These are phyloP conservation scores for Anorthoa munda DNA, from an alignment of 2,888 invertebrate genomes.

Conservation along the genomic window DNA sequence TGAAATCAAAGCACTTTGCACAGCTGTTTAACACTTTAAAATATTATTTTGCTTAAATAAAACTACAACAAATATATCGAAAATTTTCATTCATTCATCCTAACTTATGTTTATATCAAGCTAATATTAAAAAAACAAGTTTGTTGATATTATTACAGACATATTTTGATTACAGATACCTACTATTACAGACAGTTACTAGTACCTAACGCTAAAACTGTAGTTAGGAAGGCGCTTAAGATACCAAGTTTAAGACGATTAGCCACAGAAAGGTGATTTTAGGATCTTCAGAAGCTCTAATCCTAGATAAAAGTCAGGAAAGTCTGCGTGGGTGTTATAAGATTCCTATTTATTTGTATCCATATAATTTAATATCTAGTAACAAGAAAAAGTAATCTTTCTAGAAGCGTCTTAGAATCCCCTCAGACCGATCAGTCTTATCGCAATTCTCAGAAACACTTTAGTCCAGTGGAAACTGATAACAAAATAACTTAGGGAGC, in stretches of 20 bases:
- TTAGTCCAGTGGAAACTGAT: neutral
- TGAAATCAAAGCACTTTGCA: neutral
- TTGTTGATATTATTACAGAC: no score
- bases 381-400: neutral
- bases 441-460: conserved; percentile 8
- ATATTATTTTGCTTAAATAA: neutral
- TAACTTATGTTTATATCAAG: no score
- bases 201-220: neutral
- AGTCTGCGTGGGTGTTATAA: neutral
- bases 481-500: neutral
- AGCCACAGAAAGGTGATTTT: neutral
- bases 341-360: neutral
- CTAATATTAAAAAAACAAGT: no score
- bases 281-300: neutral
- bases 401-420: neutral
- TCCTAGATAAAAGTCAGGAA: neutral
- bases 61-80: neutral
- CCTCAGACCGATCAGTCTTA: neutral
- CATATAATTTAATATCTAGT: neutral
- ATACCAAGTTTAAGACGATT: neutral
- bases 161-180: no score
- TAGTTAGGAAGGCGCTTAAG: neutral
- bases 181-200: no score
- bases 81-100: no score
- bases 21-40: neutral